phyloP scores from a whole-genome alignment of 2,797 vertebrate species.

The Amblyraja radiata region DNA sequence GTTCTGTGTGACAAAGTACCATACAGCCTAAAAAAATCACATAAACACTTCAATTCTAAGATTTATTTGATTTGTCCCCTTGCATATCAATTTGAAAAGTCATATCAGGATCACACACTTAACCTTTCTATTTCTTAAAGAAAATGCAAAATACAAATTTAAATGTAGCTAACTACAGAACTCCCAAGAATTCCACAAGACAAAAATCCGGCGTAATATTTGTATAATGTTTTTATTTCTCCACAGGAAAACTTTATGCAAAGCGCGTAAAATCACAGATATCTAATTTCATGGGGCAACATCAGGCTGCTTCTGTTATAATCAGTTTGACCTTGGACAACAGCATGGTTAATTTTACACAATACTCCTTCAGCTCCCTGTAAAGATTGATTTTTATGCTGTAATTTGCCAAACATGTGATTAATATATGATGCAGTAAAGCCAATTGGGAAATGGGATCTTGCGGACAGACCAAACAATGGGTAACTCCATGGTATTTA shows the following conservation, averaged over 20 bases:
- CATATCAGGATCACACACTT: not conserved
- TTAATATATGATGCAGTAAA: not conserved
- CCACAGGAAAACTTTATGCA: not conserved
- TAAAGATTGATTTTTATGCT: not conserved
- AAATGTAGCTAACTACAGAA: not conserved
- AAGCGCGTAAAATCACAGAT: not conserved
- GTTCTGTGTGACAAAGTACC: not conserved
- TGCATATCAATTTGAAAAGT: not conserved
- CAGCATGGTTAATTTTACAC: not conserved
- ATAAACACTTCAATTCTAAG: not conserved
- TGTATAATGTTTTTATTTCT: not conserved
- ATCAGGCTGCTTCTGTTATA: not conserved
- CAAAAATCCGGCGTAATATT: not conserved
- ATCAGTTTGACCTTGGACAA: not conserved
- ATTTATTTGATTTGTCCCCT: not conserved
- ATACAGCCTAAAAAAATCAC: not conserved
- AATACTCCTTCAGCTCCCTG: not conserved
- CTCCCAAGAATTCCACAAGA: not conserved
- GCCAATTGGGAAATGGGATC: not conserved
- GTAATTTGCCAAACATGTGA: no score
- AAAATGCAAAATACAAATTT: not conserved
- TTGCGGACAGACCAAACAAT: not conserved
- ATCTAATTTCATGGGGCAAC: not conserved
- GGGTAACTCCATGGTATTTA: not conserved
- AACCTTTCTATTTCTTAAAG: not conserved